Conservation (phyloP, 1,140 invertebrate species). For the Dinoponera quadriceps region DNA sequence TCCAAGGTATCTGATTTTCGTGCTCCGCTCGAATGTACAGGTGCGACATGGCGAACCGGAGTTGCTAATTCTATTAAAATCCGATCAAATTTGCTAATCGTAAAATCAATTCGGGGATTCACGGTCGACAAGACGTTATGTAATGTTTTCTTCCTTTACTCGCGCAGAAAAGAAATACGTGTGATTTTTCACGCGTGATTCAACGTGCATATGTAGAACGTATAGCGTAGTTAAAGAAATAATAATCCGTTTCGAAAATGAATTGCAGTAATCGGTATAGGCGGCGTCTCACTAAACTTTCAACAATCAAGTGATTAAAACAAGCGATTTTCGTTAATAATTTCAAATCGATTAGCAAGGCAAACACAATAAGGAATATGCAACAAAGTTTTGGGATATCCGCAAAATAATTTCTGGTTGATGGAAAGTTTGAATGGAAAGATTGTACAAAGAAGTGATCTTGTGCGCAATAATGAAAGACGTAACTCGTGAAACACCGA, state of each 20-base stretch:
- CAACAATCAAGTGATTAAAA: no score
- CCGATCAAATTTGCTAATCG: neutral
- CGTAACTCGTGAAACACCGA: conserved; percentile 14
- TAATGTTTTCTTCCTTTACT: neutral
- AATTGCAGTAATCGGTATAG: no score
- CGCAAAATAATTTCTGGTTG: neutral
- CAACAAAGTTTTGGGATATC: no score
- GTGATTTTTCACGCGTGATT: no score
- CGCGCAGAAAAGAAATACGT: neutral
- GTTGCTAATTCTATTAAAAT: conserved; percentile 20
- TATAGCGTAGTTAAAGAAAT: no score
- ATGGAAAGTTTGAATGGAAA: neutral
- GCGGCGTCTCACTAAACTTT: no score
- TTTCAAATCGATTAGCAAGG: no score
- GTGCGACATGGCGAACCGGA: neutral
- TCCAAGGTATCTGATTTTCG: neutral
- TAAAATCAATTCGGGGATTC: neutral
- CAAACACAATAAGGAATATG: no score
- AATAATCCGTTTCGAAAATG: no score
- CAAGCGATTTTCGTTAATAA: no score
- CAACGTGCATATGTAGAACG: no score
- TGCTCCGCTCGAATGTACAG: neutral
- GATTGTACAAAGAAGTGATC: neutral
- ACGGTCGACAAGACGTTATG: neutral
- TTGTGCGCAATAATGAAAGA: neutral